Conservation (phyloP, 2,113 vertebrate genomes). For the Atlantisia rogersi region DNA sequence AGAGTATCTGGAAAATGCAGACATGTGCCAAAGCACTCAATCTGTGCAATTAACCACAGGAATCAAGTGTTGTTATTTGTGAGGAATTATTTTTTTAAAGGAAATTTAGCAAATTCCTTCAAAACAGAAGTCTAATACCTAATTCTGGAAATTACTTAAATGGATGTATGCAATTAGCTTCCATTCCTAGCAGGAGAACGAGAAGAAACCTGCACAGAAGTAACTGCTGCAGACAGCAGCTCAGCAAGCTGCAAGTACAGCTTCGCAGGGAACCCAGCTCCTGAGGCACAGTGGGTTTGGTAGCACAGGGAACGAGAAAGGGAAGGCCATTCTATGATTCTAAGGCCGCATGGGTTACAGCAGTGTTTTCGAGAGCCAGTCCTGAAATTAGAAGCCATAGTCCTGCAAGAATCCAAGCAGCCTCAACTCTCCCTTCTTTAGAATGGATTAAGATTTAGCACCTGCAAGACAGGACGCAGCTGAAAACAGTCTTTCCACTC, state of each 20-base stretch:
- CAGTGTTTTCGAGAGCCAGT: neutral
- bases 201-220: neutral
- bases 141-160: constrained; percentile 12
- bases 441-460: neutral
- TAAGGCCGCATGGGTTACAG: neutral
- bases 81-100: neutral
- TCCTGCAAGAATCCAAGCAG: neutral
- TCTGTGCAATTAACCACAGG: constrained; percentile 64
- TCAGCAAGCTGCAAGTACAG: neutral
- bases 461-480: neutral
- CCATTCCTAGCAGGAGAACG: neutral
- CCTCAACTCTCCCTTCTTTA: neutral
- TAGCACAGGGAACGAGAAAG: constrained; percentile 28
- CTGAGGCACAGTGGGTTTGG: neutral
- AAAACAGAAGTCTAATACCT: constrained; percentile 23
- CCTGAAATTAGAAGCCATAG: constrained; percentile 5
- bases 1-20: constrained; percentile 55
- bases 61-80: constrained; percentile 50
- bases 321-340: neutral
- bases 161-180: constrained; percentile 20
- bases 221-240: neutral
- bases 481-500: neutral
- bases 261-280: constrained; percentile 7
- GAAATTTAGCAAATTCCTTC: constrained; percentile 33
- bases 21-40: constrained; percentile 57